These are phyloP conservation scores for Drosophila setosimentum DNA, from an alignment of 2,888 invertebrate species.

Conservation along the genomic window DNA sequence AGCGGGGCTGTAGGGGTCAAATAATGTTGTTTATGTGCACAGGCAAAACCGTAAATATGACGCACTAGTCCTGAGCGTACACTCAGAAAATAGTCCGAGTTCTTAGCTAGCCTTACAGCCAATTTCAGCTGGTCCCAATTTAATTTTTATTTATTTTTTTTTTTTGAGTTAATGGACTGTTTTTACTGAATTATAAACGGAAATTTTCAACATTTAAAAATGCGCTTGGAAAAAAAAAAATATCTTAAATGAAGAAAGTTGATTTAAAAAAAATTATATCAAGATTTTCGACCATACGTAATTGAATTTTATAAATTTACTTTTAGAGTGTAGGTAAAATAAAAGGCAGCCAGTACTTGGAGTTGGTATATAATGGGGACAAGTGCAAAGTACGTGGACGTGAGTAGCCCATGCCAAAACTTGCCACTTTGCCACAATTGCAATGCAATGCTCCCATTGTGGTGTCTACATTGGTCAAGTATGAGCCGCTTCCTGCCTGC, in stretches of 20 bases:
- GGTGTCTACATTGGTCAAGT: slow-evolving; percentile 75
- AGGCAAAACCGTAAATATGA: slow-evolving; percentile 74
- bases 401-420: slow-evolving; percentile 52
- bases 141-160: background rate
- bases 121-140: background rate
- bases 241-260: background rate
- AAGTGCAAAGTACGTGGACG: slow-evolving; percentile 68
- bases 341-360: slow-evolving; percentile 23
- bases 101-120: background rate
- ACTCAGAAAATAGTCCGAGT: background rate
- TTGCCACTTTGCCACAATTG: slow-evolving; percentile 48
- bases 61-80: slow-evolving; percentile 49
- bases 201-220: background rate
- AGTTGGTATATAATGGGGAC: slow-evolving; percentile 48
- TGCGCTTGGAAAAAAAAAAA: background rate
- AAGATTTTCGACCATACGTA: background rate
- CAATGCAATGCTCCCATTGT: slow-evolving; percentile 65
- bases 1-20: slow-evolving; percentile 43
- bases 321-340: slow-evolving; percentile 2
- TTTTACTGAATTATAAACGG: background rate
- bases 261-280: background rate
- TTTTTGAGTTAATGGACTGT: background rate
- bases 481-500: slow-evolving; percentile 65
- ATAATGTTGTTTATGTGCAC: slow-evolving; percentile 80
- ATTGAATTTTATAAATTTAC: background rate